These are phyloP conservation scores for Bugula neritina DNA, from an alignment of 2,888 invertebrate genomes.

Conservation along the genomic window DNA sequence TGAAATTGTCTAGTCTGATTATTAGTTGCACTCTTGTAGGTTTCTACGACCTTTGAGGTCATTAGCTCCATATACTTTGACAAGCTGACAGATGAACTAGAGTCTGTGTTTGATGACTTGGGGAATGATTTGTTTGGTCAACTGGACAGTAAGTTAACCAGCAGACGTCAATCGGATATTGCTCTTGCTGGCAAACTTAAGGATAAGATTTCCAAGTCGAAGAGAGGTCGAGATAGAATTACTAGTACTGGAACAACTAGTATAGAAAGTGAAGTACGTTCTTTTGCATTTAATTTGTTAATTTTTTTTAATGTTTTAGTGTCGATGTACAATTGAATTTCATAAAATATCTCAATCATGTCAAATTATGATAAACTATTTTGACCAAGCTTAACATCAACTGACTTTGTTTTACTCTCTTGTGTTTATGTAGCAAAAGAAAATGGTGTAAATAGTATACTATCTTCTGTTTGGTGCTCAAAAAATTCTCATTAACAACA, in stretches of 20 bases:
- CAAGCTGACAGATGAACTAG: slow-evolving; percentile 13
- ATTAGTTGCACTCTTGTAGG: background rate
- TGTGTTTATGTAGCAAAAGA: too few species aligned
- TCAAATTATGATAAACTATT: too few species aligned
- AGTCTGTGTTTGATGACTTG: slow-evolving; percentile 12
- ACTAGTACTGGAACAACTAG: background rate
- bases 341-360: too few species aligned
- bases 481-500: too few species aligned
- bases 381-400: too few species aligned
- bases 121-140: slow-evolving; percentile 13
- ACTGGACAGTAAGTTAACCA: background rate
- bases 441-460: too few species aligned
- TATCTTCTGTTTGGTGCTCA: too few species aligned
- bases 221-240: background rate
- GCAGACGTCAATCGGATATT: slow-evolving; percentile 13
- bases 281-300: too few species aligned
- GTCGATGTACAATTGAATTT: too few species aligned
- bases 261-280: background rate
- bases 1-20: too few species aligned
- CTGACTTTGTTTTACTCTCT: too few species aligned
- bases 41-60: slow-evolving; percentile 13
- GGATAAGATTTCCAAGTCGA: slow-evolving; percentile 10
- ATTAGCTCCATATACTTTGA: slow-evolving; percentile 20
- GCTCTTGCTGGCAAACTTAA: slow-evolving; percentile 18
- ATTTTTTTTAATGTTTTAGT: too few species aligned